These are phyloP conservation scores for Falco cherrug DNA, from an alignment of 2,797 vertebrate genomes.

Conservation along the genomic window DNA sequence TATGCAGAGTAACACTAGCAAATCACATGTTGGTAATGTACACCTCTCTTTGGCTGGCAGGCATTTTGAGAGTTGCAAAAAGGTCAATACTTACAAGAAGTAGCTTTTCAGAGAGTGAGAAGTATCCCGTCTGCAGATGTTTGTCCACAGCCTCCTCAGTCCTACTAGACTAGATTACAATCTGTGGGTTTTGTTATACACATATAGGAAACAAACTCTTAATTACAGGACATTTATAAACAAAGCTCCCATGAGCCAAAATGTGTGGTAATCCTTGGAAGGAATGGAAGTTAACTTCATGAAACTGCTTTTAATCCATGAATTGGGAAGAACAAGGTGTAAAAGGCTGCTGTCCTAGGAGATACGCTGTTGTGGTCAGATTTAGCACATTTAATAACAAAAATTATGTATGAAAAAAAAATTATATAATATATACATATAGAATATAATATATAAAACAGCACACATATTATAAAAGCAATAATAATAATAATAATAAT, in stretches of 20 bases:
- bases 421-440: no score
- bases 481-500: not conserved
- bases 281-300: not conserved
- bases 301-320: not conserved
- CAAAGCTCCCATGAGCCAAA: not conserved
- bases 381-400: not conserved
- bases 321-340: not conserved
- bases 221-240: not conserved
- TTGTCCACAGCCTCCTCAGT: not conserved
- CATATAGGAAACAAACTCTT: not conserved
- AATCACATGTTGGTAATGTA: conserved; percentile 51
- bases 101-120: not conserved
- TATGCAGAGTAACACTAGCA: conserved; percentile 8
- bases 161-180: not conserved
- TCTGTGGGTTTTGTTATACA: not conserved
- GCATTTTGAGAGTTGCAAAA: conserved; percentile 54
- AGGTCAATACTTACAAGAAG: conserved; percentile 61
- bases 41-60: conserved; percentile 44
- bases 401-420: no score
- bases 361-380: fast-evolving
- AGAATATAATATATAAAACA: no score
- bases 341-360: not conserved
- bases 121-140: not conserved
- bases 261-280: not conserved
- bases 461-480: not conserved